These are phyloP conservation scores for Tiliacea citrago DNA, from an alignment of 2,888 invertebrate genomes.

Conservation along the genomic window DNA sequence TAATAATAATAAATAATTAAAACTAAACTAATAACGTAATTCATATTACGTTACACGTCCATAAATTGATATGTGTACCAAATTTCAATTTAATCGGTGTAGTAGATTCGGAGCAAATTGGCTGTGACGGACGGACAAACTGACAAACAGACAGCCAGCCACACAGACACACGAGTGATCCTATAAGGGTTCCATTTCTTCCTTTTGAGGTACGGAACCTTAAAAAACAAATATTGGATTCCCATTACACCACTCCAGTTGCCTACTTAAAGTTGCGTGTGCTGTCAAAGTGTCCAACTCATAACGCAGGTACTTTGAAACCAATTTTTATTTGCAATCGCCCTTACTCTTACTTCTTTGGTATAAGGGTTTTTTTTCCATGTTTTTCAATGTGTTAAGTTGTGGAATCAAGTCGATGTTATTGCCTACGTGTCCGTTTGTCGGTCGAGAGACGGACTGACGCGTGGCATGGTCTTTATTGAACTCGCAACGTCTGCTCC, in stretches of 20 bases:
- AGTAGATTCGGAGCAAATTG: no score
- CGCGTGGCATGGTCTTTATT: conserved; percentile 78
- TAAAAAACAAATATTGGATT: conserved; percentile 70
- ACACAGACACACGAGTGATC: no score
- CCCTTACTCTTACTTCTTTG: conserved; percentile 25
- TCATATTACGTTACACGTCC: no score
- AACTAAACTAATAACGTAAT: no score
- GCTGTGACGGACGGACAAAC: no score
- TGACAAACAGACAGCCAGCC: no score
- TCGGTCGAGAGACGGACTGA: conserved; percentile 72
- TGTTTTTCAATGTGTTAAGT: conserved; percentile 42
- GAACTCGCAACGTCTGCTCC: conserved; percentile 70
- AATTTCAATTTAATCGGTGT: no score
- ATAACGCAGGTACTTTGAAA: conserved; percentile 76
- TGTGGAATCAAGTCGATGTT: conserved; percentile 72
- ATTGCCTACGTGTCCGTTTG: conserved; percentile 80
- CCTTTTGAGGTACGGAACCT: no score
- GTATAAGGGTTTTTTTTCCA: conserved; percentile 55
- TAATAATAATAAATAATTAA: no score
- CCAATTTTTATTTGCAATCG: conserved; percentile 54
- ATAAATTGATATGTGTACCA: no score
- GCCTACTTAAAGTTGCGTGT: conserved; percentile 78
- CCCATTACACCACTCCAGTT: conserved; percentile 76
- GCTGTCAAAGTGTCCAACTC: conserved; percentile 86
- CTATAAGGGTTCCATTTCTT: no score